Conservation (phyloP, 2,797 vertebrate species). For the Gymnothorax javanicus region DNA sequence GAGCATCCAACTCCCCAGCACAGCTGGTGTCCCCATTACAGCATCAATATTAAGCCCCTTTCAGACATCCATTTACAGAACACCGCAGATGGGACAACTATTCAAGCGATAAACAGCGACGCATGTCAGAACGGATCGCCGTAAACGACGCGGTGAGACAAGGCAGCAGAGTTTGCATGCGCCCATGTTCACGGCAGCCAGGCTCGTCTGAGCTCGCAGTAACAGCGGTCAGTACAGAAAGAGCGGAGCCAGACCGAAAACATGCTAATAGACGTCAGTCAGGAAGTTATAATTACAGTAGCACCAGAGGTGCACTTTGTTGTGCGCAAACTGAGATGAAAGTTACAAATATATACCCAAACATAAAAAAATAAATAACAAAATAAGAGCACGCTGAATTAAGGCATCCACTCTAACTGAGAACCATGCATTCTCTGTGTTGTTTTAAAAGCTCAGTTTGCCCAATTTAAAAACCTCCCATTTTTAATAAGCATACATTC, state of each 20-base stretch:
- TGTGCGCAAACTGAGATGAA: background rate
- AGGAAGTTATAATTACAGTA: background rate
- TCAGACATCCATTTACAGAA: constrained; percentile 6
- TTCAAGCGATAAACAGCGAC: background rate
- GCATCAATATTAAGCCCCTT: background rate
- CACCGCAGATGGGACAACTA: background rate
- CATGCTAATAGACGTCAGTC: background rate
- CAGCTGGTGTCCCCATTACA: constrained; percentile 24
- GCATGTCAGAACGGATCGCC: background rate
- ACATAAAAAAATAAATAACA: background rate
- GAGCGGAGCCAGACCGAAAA: background rate
- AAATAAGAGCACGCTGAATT: background rate
- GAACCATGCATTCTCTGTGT: background rate
- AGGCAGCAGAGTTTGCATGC: background rate
- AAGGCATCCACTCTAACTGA: background rate
- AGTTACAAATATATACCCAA: background rate
- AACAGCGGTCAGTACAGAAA: background rate
- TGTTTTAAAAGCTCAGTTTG: background rate
- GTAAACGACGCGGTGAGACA: background rate
- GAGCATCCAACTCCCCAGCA: background rate
- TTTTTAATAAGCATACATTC: background rate
- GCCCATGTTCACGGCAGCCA: background rate
- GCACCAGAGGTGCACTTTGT: background rate
- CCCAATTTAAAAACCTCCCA: background rate
- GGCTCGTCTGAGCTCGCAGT: background rate